Base-by-base conservation (phyloP, 2,888 invertebrate genomes). In the Agapostemon virescens region DNA sequence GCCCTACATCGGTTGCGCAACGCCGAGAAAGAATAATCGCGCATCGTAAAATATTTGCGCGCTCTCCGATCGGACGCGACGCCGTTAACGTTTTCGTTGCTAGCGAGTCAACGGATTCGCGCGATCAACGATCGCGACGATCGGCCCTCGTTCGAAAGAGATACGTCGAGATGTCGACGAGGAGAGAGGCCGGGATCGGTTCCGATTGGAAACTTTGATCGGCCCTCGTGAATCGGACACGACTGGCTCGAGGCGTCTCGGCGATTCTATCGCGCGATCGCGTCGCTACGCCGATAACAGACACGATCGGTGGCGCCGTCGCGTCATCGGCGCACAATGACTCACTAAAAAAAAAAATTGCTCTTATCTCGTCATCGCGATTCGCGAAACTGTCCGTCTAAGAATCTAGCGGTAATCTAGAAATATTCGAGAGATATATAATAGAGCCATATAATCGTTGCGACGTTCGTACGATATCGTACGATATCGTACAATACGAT, bases 171-270 rank as follows among this genome's bases (percentile, higher is more conserved):
- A 69, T 61, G 20, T 42, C 64, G 75, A n/a, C n/a, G n/a, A n/a
- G n/a, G n/a, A n/a, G 84, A 74, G 61, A 85, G 68, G 23, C 6
- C 15, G 72, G 70, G 78, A 85, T 88, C 85, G 84, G 75, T 45
- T 73, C 67, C 83, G 85, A 89, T 85, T 86, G 84, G 80, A 81
- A 83, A 84, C 84, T 84, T 85, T 78, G 85, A 86, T 83, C 77
- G 58, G 42, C 67, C 61, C 49, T 49, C 49, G 49, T n/a, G 49
- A 49, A 49, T 49, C 30, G 77, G 74, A 23, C 45, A 23, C 42
- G 55, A n/a, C 23, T 36, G 30, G 20, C 40, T 45, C 36, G 20
- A 64, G 45, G 45, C 45, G 63, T 68, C 55, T 58, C 63, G 13
- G n/a, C 42, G 45, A 55, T 74, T n/a, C 13, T 26, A 70, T 79